phyloP scores from a whole-genome alignment of 2,888 invertebrate species.

The Netelia melanura region DNA sequence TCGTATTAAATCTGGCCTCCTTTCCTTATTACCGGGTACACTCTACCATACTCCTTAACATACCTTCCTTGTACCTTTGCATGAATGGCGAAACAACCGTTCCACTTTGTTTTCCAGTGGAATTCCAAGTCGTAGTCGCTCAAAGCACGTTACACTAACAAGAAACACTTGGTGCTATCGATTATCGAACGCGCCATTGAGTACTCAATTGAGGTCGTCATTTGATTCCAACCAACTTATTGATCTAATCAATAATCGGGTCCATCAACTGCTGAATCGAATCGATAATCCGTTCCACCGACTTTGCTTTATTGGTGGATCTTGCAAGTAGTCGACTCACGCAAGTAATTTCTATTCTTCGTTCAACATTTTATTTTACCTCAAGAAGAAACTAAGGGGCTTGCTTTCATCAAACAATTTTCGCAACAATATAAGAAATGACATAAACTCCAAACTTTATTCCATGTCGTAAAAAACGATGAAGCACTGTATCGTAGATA shows the following conservation, averaged over 20 bases:
- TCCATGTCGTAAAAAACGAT: conserved; percentile 16
- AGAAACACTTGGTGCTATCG: not conserved
- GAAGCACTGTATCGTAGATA: conserved; percentile 25
- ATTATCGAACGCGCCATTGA: not conserved
- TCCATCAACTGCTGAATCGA: no score
- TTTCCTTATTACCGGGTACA: conserved; percentile 11
- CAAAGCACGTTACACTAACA: not conserved
- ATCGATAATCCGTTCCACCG: no score
- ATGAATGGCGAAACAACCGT: not conserved
- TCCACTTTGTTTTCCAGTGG: not conserved
- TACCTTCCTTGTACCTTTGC: not conserved
- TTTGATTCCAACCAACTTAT: no score
- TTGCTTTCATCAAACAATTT: conserved; percentile 63
- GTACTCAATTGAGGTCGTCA: no score
- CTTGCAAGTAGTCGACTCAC: no score
- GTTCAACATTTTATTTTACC: no score
- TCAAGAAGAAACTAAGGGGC: no score
- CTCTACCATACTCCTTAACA: conserved; percentile 22
- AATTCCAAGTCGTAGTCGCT: not conserved
- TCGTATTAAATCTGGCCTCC: conserved; percentile 80
- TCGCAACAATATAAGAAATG: conserved; percentile 32
- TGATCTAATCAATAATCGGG: no score
- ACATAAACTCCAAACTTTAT: conserved; percentile 47
- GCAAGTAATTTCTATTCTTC: no score
- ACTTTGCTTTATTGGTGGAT: no score